Conservation (phyloP, 2,888 invertebrate genomes). For the Leistus spinibarbis region DNA sequence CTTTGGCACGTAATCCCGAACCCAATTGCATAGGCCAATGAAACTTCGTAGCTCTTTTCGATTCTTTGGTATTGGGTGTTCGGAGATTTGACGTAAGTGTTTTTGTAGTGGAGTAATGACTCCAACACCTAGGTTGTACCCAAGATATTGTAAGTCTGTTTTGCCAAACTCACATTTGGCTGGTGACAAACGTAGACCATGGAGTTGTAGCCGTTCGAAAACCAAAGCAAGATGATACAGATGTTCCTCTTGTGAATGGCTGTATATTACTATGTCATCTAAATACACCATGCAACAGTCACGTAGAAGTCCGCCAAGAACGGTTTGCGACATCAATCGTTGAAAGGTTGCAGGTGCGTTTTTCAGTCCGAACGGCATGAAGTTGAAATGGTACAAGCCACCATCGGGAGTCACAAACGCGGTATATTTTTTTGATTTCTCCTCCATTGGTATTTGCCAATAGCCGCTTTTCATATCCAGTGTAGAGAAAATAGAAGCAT, state of each 20-base stretch:
- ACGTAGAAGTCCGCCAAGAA: constrained; percentile 42
- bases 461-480: constrained; percentile 48
- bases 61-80: constrained; percentile 28
- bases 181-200: constrained; percentile 10
- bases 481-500: constrained; percentile 46
- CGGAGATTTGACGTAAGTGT: constrained; percentile 6
- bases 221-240: constrained; percentile 41
- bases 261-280: constrained; percentile 47
- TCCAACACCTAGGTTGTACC: constrained; percentile 15
- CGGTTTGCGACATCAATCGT: constrained; percentile 45
- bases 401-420: constrained; percentile 47
- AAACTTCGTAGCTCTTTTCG: constrained; percentile 41
- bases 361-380: constrained; percentile 48
- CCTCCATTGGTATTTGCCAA: constrained; percentile 48
- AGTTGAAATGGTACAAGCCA: constrained; percentile 46
- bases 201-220: constrained; percentile 41
- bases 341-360: constrained; percentile 48
- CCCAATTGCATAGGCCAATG: constrained; percentile 45
- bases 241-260: constrained; percentile 41
- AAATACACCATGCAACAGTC: constrained; percentile 45
- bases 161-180: constrained; percentile 33
- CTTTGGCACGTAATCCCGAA: constrained; percentile 44
- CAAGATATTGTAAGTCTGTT: constrained; percentile 23
- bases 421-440: constrained; percentile 42
- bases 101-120: not conserved